Base-by-base conservation (phyloP, 1,140 invertebrate species). In the Nephotettix cincticeps region DNA sequence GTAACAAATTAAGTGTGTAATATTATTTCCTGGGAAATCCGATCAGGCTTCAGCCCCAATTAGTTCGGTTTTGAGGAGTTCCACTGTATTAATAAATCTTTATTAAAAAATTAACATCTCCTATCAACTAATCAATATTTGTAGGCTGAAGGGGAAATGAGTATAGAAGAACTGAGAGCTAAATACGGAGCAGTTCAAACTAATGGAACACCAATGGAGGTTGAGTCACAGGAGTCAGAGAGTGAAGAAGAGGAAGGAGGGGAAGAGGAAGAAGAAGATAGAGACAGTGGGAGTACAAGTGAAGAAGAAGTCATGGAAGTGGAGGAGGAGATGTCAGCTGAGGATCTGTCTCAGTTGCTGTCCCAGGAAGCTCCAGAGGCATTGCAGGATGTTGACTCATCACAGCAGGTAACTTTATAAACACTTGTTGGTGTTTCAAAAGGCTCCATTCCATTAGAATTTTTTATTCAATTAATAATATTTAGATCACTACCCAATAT, bases 81-180 rank as follows among this genome's bases (percentile, higher is more conserved):
- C n/a, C n/a, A n/a, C n/a, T n/a, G n/a, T n/a, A n/a, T n/a, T n/a
- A n/a, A n/a, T n/a, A n/a, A n/a, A n/a, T n/a, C n/a, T n/a, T n/a
- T n/a, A n/a, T n/a, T n/a, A n/a, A n/a, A n/a, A n/a, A n/a, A n/a
- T n/a, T n/a, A n/a, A n/a, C n/a, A n/a, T n/a, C n/a, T n/a, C n/a
- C n/a, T n/a, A n/a, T n/a, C n/a, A n/a, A n/a, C n/a, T n/a, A n/a
- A n/a, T n/a, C n/a, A n/a, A 17, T 45, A 73, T 75, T 73, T 69
- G 65, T 36, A 75, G 81, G 88, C 87, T 71, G 87, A 90, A 83
- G 91, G 90, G 80, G 90, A 93, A 81, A 87, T 94, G 83, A 87
- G 89, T 27, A 87, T 94, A 61, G 93, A 95, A 77, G 90, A 94
- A 76, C 78, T 95, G 32, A 82, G 88, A 73, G 86, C 86, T 19